Evolutionary conservation across 2,113 vertebrate genomes (phyloP).

Genomic region (Pteronura brasiliensis): DNA sequence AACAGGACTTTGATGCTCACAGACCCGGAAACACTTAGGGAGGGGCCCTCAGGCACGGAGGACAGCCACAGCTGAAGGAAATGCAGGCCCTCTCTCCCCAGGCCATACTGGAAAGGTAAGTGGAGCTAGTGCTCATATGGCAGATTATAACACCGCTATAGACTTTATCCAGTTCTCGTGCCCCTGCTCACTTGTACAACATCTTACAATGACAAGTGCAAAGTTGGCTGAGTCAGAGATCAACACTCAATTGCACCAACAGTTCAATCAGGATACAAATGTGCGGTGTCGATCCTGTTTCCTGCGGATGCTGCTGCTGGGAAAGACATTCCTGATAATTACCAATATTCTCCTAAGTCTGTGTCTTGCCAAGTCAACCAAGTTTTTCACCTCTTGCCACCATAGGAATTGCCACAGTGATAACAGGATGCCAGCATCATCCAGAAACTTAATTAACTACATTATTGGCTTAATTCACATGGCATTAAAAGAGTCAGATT

Average conservation of each 20-base stretch:
- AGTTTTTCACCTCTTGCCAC: neutral
- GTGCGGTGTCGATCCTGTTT: neutral
- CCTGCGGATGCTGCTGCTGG: neutral
- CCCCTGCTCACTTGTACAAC: neutral
- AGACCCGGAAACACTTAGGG: neutral
- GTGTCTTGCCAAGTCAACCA: neutral
- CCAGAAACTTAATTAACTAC: neutral
- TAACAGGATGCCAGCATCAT: neutral
- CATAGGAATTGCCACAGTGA: neutral
- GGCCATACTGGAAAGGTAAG: neutral
- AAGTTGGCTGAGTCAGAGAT: neutral
- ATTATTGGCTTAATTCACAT: neutral
- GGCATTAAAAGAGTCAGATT: neutral
- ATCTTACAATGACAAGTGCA: no score
- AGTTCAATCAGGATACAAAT: neutral
- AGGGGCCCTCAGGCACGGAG: rapidly evolving
- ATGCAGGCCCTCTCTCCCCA: neutral
- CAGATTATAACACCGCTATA: neutral
- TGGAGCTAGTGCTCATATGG: neutral
- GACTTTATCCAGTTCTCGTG: neutral
- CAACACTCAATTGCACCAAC: neutral
- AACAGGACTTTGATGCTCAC: neutral
- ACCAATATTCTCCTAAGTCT: neutral
- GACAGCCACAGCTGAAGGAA: neutral
- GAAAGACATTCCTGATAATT: neutral